Base-by-base conservation (phyloP, 2,888 invertebrate genomes). In the Heliconius hortense region DNA sequence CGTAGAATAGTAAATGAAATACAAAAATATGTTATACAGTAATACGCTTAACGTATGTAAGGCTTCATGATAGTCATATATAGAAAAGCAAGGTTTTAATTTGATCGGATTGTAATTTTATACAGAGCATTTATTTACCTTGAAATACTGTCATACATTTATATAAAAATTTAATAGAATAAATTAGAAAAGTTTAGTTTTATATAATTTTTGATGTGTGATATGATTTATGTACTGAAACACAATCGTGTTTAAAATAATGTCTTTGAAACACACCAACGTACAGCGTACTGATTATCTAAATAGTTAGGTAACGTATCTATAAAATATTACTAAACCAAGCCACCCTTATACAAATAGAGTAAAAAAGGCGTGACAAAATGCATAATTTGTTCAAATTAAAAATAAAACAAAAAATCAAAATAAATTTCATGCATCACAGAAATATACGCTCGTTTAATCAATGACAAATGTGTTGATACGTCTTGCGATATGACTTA, bases 401-500 rank as follows among this genome's bases (percentile, higher is more conserved):
- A 75, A 60, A 69, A 59, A 72, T 77, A 75, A 60, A 70, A 60
- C 28, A 73, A 68, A 59, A 73, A 72, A 59, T 73, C 48, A 68
- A 76, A 77, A 77, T 86, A 88, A 88, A 90, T 89, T 90, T 89
- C 86, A 90, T 86, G 89, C 83, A 85, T 84, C 86, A 86, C 80
- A 84, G 84, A 84, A 83, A 85, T 84, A 83, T 83, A 77, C 74
- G 79, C 77, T 84, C 85, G 88, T 86, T 89, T 88, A 85, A 85
- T 85, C 88, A 82, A 82, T 90, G 89, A 92, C 90, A 89, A 85
- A 91, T 92, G 89, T 86, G 86, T 88, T 81, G 83, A 83, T 87
- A 86, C 82, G 88, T 84, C 86, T 82, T 81, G 82, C 85, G 90
- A 92, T 92, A 91, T 89, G 86, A 84, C 81, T 78, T 80, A 82